Conservation (phyloP, 1,140 invertebrate species). For the Lepidurus couesii region DNA sequence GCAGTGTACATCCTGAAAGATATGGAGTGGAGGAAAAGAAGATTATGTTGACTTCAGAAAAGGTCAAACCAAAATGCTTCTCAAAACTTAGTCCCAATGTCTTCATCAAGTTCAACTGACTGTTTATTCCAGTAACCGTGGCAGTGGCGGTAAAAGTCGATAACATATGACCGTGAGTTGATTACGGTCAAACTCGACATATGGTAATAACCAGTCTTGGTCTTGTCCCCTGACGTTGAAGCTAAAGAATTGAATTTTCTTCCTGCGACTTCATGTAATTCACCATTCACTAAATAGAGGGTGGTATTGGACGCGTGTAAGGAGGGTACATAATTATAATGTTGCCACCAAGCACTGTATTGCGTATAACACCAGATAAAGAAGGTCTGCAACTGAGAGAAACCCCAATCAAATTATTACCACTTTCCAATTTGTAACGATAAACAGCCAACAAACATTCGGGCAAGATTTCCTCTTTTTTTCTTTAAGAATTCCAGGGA, state of each 20-base stretch:
- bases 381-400: background rate
- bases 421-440: conserved; percentile 1
- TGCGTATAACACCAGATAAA: conserved; percentile 14
- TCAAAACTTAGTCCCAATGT: no score
- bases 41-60: background rate
- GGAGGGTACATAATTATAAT: background rate
- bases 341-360: conserved; percentile 9
- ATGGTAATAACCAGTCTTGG: background rate
- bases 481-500: background rate
- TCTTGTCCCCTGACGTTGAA: background rate
- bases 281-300: background rate
- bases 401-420: background rate
- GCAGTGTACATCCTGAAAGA: background rate
- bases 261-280: background rate
- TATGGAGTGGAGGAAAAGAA: background rate
- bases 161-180: background rate
- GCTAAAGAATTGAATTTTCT: background rate
- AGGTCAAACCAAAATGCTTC: no score
- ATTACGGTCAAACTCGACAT: background rate
- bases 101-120: no score
- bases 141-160: background rate
- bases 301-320: background rate
- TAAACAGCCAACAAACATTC: conserved; percentile 19
- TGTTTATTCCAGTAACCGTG: no score
- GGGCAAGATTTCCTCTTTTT: background rate